A percentile compares a stretch with the other conserved stretches of the same genome.
phyloP scores from a whole-genome alignment of 2,797 vertebrate genomes.

The Hippocampus kuda region DNA sequence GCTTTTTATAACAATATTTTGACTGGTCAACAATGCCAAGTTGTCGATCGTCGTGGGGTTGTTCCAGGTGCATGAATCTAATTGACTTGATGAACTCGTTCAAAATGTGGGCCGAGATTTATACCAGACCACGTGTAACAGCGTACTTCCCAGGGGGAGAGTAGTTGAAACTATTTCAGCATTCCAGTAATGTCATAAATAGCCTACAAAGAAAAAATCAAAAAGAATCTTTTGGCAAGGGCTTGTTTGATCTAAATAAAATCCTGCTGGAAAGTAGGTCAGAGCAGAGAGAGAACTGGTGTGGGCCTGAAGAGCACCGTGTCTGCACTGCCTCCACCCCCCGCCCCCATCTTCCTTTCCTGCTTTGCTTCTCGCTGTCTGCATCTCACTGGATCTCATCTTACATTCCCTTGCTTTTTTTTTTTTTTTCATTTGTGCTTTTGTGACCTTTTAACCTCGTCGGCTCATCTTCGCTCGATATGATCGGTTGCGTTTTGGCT shows the following conservation, averaged over 20 bases:
- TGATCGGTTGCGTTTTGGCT: not conserved
- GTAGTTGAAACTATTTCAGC: slow-evolving; percentile 46
- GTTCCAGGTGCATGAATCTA: not conserved
- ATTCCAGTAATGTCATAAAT: slow-evolving; percentile 54
- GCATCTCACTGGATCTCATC: slow-evolving; percentile 21
- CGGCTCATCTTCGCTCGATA: slow-evolving; percentile 12
- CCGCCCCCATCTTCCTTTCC: slow-evolving; percentile 13
- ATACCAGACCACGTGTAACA: slow-evolving; percentile 4
- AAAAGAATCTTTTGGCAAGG: slow-evolving; percentile 52
- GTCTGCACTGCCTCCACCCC: slow-evolving; percentile 52
- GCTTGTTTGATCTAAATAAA: slow-evolving; percentile 67
- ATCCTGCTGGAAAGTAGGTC: slow-evolving; percentile 68
- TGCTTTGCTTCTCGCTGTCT: not conserved
- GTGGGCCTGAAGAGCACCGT: slow-evolving; percentile 57
- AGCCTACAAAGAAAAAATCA: slow-evolving; percentile 58
- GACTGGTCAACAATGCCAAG: not conserved
- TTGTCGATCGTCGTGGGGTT: not conserved
- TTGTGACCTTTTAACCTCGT: slow-evolving; percentile 49
- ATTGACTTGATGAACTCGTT: slow-evolving; percentile 11
- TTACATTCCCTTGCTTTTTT: slow-evolving; percentile 22
- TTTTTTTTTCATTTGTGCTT: slow-evolving; percentile 18
- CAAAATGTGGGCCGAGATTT: not conserved
- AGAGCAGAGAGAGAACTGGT: slow-evolving; percentile 64
- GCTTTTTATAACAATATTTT: not conserved
- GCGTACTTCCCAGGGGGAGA: slow-evolving; percentile 39